Conservation (phyloP, 2,888 invertebrate genomes). For the Arge pagana region DNA sequence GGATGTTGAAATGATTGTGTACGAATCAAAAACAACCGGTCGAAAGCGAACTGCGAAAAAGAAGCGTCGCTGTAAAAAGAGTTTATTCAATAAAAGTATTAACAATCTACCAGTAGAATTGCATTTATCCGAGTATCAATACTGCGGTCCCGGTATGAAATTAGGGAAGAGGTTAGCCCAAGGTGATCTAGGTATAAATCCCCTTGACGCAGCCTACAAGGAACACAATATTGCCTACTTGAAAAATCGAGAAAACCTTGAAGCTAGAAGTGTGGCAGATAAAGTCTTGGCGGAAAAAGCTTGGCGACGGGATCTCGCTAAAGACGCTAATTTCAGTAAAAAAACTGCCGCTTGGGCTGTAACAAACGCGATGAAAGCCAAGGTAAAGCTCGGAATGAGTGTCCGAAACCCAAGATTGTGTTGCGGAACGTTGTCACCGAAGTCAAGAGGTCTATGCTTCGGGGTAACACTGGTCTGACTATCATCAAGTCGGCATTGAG, state of each 20-base stretch:
- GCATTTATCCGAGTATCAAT: too few species aligned
- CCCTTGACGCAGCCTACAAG: too few species aligned
- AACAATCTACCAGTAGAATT: too few species aligned
- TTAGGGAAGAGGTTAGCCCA: too few species aligned
- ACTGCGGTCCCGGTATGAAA: too few species aligned
- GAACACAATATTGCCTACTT: slow-evolving; percentile 43
- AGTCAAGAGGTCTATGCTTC: background rate
- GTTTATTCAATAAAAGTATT: too few species aligned
- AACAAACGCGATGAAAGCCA: slow-evolving; percentile 24
- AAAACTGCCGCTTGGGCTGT: slow-evolving; percentile 19
- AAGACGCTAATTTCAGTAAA: background rate
- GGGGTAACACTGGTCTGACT: too few species aligned
- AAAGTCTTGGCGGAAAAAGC: background rate
- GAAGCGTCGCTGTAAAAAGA: too few species aligned
- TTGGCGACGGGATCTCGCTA: background rate
- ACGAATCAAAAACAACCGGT: too few species aligned
- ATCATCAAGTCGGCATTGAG: slow-evolving; percentile 29
- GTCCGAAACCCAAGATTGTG: slow-evolving; percentile 21
- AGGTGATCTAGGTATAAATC: too few species aligned
- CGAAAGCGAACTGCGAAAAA: too few species aligned
- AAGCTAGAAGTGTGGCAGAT: background rate
- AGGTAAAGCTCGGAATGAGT: slow-evolving; percentile 19
- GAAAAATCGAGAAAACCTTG: background rate
- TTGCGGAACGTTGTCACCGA: slow-evolving; percentile 4
- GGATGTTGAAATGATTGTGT: too few species aligned